phyloP scores from a whole-genome alignment of 1,140 invertebrate species.

The Asobara japonica region DNA sequence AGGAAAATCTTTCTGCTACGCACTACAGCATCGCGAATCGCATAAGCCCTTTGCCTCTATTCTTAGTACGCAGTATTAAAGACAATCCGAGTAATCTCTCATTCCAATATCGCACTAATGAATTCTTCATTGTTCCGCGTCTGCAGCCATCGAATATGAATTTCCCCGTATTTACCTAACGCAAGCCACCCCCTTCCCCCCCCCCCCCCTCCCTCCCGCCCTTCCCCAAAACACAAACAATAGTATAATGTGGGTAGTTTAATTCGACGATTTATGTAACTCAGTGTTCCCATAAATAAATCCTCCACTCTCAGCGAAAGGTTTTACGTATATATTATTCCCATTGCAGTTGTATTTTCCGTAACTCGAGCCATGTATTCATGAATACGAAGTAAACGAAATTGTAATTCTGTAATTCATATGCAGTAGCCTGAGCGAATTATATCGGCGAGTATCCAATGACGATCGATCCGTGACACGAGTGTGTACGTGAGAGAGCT shows the following conservation, averaged over 20 bases:
- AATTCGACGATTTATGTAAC: conserved; percentile 29
- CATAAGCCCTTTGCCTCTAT: too few relatives aligned
- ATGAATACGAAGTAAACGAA: conserved; percentile 29
- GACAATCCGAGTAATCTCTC: not conserved
- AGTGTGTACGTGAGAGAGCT: conserved; percentile 3
- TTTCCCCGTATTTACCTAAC: not conserved
- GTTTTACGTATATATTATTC: conserved; percentile 1
- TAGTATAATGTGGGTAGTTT: not conserved
- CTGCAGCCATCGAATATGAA: not conserved
- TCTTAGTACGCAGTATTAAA: too few relatives aligned
- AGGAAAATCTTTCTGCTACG: too few relatives aligned
- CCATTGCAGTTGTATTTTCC: conserved; percentile 11
- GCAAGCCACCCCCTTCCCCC: not conserved
- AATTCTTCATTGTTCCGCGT: not conserved
- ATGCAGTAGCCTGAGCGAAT: conserved; percentile 21
- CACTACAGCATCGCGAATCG: too few relatives aligned
- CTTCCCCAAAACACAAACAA: not conserved
- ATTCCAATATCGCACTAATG: not conserved
- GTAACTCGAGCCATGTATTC: conserved; percentile 13
- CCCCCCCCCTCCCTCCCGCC: too few relatives aligned
- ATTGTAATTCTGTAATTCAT: conserved; percentile 30
- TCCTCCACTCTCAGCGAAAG: not conserved
- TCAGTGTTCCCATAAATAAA: conserved; percentile 23
- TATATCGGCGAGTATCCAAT: conserved; percentile 7
- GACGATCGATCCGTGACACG: conserved; percentile 16